These are phyloP conservation scores for Synanthedon myopaeformis DNA, from an alignment of 2,888 invertebrate genomes.

Conservation along the genomic window DNA sequence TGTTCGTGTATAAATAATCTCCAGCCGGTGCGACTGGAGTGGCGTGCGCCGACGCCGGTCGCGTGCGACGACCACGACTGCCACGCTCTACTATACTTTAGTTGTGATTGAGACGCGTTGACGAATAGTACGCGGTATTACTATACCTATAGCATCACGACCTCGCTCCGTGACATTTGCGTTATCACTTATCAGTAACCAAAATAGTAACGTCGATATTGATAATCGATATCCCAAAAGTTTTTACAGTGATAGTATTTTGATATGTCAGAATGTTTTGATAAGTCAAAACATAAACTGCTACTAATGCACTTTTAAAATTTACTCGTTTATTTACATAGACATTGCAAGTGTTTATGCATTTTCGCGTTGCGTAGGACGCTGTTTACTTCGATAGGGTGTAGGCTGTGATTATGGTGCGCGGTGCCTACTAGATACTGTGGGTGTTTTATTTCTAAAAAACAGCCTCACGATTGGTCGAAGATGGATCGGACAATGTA, in stretches of 20 bases:
- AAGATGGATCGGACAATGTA: conserved; percentile 92
- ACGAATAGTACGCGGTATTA: conserved; percentile 45
- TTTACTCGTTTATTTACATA: conserved; percentile 13
- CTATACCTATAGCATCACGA: conserved; percentile 23
- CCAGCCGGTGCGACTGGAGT: conserved; percentile 41
- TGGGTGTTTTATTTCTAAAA: conserved; percentile 59
- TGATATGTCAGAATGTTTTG: conserved; percentile 9
- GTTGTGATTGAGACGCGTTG: conserved; percentile 61
- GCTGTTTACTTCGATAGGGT: conserved; percentile 30
- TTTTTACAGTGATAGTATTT: conserved; percentile 12
- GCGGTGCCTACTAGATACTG: conserved; percentile 43
- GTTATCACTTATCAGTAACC: conserved; percentile 49
- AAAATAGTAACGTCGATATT: conserved; percentile 34
- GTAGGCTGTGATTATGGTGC: conserved; percentile 65
- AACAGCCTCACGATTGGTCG: conserved; percentile 48
- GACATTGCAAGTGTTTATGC: conserved; percentile 30
- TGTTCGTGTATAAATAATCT: conserved; percentile 51
- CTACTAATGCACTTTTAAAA: conserved; percentile 23
- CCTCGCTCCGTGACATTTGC: conserved; percentile 52
- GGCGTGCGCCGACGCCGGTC: conserved; percentile 47
- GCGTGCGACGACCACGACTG: too few species aligned
- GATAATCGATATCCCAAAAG: conserved; percentile 6
- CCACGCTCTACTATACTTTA: conserved; percentile 34
- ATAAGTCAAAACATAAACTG: too few species aligned
- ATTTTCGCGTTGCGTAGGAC: conserved; percentile 34